phyloP scores from a whole-genome alignment of 2,797 vertebrate species.

The Alfaro cultratus region DNA sequence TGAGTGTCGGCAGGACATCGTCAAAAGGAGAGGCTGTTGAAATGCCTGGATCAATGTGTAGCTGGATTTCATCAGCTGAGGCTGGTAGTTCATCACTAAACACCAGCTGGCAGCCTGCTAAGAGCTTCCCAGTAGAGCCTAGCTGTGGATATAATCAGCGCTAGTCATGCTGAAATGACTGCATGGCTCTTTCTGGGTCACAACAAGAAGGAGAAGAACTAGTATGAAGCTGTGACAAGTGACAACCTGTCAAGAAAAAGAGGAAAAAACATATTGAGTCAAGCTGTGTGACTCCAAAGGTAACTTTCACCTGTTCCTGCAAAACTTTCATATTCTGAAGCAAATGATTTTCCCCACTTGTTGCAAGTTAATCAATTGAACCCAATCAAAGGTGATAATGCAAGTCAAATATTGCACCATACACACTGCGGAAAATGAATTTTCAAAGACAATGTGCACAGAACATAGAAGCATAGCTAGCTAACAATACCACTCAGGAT shows the following conservation, averaged over 20 bases:
- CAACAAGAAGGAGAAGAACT: constrained; percentile 6
- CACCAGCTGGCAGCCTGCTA: constrained; percentile 20
- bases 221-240: not conserved
- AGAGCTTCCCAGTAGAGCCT: constrained; percentile 17
- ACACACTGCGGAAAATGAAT: not conserved
- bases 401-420: not conserved
- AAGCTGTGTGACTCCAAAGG: not conserved
- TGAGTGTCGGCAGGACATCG: constrained; percentile 16
- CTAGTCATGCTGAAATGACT: not conserved
- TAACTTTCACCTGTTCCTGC: not conserved
- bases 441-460: not conserved
- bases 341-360: not conserved
- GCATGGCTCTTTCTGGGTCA: constrained; percentile 16
- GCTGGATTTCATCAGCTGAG: constrained; percentile 18
- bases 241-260: constrained; percentile 8
- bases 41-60: not conserved
- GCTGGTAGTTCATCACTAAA: constrained; percentile 15
- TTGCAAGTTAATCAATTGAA: not conserved
- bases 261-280: constrained; percentile 17
- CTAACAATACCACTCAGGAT: not conserved
- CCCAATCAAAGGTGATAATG: not conserved
- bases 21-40: constrained; percentile 12
- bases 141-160: not conserved
- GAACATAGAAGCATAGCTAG: not conserved
- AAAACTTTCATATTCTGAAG: not conserved